Base-by-base conservation (phyloP, 2,888 invertebrate species). In the Furcula furcula region DNA sequence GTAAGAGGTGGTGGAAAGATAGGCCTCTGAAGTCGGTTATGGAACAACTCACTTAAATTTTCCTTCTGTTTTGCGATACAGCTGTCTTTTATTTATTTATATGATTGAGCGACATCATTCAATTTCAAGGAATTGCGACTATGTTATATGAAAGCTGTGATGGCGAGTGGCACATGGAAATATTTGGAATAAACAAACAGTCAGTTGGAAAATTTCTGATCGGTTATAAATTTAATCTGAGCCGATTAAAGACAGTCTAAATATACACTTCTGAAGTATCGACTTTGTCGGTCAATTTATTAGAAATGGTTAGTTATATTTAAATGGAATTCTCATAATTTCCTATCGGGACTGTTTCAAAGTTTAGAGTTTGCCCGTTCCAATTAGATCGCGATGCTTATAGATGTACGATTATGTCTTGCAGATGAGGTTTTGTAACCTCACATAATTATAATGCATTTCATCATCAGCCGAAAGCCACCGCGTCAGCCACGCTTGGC, bases 171-270 rank as follows among this genome's bases (percentile, higher is more conserved):
- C 36, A 50, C 36, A 22, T 34, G 47, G 54, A 55, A 54, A 49
- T 51, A 62, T 58, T 47, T 38, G 41, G 46, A 48, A 56, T 41
- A 69, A 78, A 79, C 62, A 76, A 75, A 70, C 65, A 69, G 29
- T 39, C 36, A 35, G 13, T 40, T 33, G 72, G 70, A 72, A 75
- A 69, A 45, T 60, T 72, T 58, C 40, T 34, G 25, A 37, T 36
- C n/a, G 30, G 46, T 30, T 60, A 56, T 55, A 57, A 23, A 23
- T 23, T 55, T 43, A 48, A 20, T 18, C 11, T 34, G 23, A 40
- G 30, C 30, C 15, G 30, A 27, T 46, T 34, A 40, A 34, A 25
- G 35, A 22, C 9, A 13, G 28, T 25, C 35, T 38, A 40, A 42
- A 46, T 41, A 44, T 53, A 48, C n/a, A n/a, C n/a, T n/a, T n/a